Evolutionary conservation across 2,113 vertebrate genomes (phyloP).

Genomic region (Phyllostomus discolor): DNA sequence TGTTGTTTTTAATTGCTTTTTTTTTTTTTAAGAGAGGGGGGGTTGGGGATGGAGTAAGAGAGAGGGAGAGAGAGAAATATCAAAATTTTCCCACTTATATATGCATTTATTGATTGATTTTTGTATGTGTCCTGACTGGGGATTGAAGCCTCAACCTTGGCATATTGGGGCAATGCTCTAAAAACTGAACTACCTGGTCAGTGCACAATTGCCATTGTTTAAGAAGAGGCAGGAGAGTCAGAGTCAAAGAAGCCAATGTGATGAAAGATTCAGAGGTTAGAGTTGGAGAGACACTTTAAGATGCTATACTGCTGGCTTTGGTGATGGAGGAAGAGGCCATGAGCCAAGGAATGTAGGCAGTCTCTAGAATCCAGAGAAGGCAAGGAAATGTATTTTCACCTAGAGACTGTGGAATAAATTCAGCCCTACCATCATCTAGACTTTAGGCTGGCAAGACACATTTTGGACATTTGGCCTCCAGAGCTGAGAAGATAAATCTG

Average conservation of each 20-base stretch:
- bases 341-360: background rate
- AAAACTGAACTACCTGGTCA: background rate
- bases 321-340: background rate
- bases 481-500: no score
- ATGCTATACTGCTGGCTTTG: background rate
- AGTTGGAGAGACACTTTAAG: background rate
- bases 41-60: no score
- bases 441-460: background rate
- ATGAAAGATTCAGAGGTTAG: background rate
- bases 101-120: no score
- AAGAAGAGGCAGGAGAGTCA: background rate
- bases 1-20: background rate
- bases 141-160: background rate
- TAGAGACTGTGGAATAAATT: background rate
- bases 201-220: background rate
- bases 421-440: background rate
- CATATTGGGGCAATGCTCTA: no score
- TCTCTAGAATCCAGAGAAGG: background rate
- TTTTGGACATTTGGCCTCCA: background rate
- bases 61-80: background rate
- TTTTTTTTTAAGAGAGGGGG: background rate
- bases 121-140: background rate
- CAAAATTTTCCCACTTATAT: background rate
- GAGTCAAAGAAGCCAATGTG: background rate
- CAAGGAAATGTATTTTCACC: background rate